Evolutionary conservation across 1,140 invertebrate genomes (phyloP).

Genomic region (Leptonema lineaticorne): DNA sequence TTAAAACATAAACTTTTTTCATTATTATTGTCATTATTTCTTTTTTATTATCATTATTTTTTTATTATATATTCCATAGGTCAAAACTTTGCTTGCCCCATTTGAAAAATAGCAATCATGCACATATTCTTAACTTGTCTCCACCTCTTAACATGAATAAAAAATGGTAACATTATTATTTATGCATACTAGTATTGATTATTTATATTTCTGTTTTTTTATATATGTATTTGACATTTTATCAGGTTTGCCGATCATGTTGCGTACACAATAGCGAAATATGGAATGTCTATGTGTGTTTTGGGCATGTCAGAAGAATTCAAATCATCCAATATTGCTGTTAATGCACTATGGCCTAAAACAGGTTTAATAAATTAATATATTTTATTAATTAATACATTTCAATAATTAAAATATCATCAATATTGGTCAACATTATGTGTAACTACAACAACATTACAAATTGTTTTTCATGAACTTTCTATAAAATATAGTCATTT

Average conservation of each 20-base stretch:
- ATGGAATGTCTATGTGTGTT: slow-evolving; percentile 99
- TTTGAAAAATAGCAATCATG: slow-evolving; percentile 84
- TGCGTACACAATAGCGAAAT: slow-evolving; percentile 98
- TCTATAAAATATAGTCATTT: no score
- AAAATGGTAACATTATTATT: no score
- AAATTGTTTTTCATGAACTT: no score
- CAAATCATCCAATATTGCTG: slow-evolving; percentile 77
- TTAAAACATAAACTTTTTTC: background rate
- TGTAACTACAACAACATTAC: no score
- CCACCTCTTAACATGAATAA: slow-evolving; percentile 33
- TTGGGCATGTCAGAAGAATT: slow-evolving; percentile 96
- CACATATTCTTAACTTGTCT: slow-evolving; percentile 71
- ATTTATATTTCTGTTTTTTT: slow-evolving; percentile 2
- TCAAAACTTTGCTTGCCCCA: slow-evolving; percentile 92
- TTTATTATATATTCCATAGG: slow-evolving; percentile 60
- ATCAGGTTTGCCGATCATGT: slow-evolving; percentile 82
- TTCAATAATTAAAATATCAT: no score
- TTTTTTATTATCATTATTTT: background rate
- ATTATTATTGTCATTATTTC: background rate
- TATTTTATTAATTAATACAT: background rate
- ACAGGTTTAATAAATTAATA: slow-evolving; percentile 66
- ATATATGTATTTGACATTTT: slow-evolving; percentile 12
- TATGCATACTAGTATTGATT: background rate
- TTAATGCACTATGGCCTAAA: slow-evolving; percentile 96
- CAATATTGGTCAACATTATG: no score